phyloP scores from a whole-genome alignment of 2,113 vertebrate genomes.

The Eclectus roratus region DNA sequence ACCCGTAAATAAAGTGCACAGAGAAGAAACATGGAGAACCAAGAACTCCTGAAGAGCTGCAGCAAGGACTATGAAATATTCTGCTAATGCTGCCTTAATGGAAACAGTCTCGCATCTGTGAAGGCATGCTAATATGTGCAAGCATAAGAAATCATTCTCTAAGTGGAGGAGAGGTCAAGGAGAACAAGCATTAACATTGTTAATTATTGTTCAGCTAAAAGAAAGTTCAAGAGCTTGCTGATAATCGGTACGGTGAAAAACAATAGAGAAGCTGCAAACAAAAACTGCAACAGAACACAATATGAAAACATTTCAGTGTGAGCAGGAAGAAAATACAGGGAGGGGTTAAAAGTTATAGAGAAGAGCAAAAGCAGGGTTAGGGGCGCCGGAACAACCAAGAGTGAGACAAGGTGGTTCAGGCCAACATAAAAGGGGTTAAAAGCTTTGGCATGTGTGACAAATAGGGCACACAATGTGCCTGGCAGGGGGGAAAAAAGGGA shows the following conservation, averaged over 20 bases:
- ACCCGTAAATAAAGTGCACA: not conserved
- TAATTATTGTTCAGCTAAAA: not conserved
- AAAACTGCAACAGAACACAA: not conserved
- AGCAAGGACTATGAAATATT: not conserved
- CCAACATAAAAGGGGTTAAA: not conserved
- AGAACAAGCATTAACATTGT: not conserved
- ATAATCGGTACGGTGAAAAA: not conserved
- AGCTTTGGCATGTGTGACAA: rapidly evolving
- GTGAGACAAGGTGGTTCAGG: not conserved
- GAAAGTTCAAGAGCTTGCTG: not conserved
- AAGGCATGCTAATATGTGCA: not conserved
- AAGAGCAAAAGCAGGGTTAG: not conserved
- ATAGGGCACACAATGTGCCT: rapidly evolving
- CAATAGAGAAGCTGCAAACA: not conserved
- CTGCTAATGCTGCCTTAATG: not conserved
- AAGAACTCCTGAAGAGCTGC: not conserved
- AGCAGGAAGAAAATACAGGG: not conserved
- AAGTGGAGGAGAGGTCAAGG: not conserved
- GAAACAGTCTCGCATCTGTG: not conserved
- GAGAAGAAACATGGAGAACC: not conserved
- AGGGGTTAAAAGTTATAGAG: not conserved
- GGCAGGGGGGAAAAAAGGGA: rapidly evolving
- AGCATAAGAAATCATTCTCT: not conserved
- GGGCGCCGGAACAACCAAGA: not conserved
- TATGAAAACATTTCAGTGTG: not conserved